Conservation (phyloP, 2,797 vertebrate genomes). For the Phoxinus dragarum region DNA sequence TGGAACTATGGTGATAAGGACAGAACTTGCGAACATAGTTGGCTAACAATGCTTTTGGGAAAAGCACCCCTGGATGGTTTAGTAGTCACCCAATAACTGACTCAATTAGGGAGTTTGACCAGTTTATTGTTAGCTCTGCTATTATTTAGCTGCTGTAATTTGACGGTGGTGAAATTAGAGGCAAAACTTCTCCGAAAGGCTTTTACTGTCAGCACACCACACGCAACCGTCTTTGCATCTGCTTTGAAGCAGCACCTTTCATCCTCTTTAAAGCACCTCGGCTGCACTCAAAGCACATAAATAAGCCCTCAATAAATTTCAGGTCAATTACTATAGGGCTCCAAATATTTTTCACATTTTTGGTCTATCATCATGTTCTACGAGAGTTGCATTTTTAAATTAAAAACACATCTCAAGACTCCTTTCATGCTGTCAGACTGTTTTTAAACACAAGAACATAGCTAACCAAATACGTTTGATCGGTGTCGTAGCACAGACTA, state of each 20-base stretch:
- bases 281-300: conserved; percentile 4
- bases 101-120: background rate
- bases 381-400: background rate
- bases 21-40: too few species aligned
- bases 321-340: background rate
- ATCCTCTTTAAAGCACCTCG: conserved; percentile 7
- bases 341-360: background rate
- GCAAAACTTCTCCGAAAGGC: background rate
- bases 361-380: background rate
- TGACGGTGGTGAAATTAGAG: background rate
- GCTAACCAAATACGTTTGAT: background rate
- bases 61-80: background rate
- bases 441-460: background rate
- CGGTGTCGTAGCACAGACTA: background rate
- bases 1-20: too few species aligned
- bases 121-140: background rate
- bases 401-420: background rate
- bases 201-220: background rate
- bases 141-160: conserved; percentile 2
- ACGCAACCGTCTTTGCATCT: background rate
- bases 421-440: too few species aligned
- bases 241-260: conserved; percentile 2
- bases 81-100: background rate
- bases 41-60: too few species aligned
- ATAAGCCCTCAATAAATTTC: conserved; percentile 11